Evolutionary conservation across 2,113 vertebrate species (phyloP).

Genomic region (Xenopus laevis): DNA sequence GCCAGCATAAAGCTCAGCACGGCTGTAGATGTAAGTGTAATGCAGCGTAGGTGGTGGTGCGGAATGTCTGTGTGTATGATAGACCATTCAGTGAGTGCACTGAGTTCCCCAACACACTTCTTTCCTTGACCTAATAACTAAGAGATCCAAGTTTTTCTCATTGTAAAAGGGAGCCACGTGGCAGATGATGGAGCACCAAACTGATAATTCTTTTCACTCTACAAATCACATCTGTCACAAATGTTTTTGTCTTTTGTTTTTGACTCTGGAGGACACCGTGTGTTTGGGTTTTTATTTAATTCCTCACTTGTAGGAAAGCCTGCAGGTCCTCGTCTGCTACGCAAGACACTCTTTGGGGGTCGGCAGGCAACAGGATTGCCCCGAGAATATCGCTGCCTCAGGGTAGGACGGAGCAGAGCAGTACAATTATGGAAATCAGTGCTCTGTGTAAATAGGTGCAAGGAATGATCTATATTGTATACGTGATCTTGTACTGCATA

Average conservation of each 20-base stretch:
- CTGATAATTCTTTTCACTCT: not conserved
- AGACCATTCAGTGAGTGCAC: not conserved
- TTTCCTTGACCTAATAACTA: not conserved
- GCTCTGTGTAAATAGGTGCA: conserved; percentile 5
- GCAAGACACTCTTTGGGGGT: conserved; percentile 12
- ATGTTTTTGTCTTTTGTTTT: conserved; percentile 4
- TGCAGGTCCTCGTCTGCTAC: conserved; percentile 5
- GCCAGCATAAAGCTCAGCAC: not conserved
- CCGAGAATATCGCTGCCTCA: not conserved
- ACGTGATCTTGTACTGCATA: not conserved
- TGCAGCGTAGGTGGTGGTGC: not conserved
- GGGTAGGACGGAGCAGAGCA: not conserved
- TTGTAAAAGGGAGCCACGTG: conserved; percentile 2
- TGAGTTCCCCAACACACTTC: not conserved
- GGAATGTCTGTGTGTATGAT: not conserved
- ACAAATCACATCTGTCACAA: conserved; percentile 11
- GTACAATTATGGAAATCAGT: not conserved
- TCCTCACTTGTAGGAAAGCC: conserved; percentile 21
- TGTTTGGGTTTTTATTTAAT: conserved; percentile 30
- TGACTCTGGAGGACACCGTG: conserved; percentile 12
- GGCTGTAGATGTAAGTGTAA: not conserved
- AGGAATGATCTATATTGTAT: not conserved
- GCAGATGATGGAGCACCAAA: conserved; percentile 4
- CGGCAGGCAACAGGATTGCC: conserved; percentile 14
- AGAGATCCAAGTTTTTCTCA: conserved; percentile 12